Percentiles rank a stretch among this genome's conserved stretches.
phyloP scores from a whole-genome alignment of 2,113 vertebrate genomes.

The Telmatochromis sp. region DNA sequence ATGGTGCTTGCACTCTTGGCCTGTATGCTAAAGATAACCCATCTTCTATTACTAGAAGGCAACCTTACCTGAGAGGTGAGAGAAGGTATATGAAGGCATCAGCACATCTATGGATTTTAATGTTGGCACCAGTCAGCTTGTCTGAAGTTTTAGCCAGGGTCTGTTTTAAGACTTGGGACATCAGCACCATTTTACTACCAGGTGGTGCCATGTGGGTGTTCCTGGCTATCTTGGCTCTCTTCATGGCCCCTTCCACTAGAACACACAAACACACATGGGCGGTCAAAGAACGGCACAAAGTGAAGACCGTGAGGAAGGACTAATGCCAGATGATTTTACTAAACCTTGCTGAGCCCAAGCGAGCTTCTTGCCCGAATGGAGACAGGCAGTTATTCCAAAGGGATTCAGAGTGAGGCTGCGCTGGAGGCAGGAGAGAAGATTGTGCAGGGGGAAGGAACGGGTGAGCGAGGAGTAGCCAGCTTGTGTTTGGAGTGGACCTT shows the following conservation, averaged over 20 bases:
- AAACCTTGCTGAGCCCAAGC: conserved; percentile 92
- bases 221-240: conserved; percentile 85
- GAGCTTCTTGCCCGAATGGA: conserved; percentile 85
- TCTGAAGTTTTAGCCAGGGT: conserved; percentile 92
- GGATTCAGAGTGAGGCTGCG: conserved; percentile 77
- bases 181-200: conserved; percentile 82
- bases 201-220: conserved; percentile 76
- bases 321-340: not conserved
- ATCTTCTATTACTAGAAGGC: not conserved
- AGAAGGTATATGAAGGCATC: conserved; percentile 93
- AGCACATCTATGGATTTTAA: conserved; percentile 87
- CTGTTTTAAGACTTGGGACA: conserved; percentile 92
- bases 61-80: conserved; percentile 85
- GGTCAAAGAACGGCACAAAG: not conserved
- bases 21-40: not conserved
- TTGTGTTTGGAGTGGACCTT: conserved; percentile 69
- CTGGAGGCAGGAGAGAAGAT: conserved; percentile 81
- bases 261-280: not conserved
- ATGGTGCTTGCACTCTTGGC: not conserved
- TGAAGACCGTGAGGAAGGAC: not conserved
- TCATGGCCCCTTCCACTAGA: conserved; percentile 86
- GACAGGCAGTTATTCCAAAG: conserved; percentile 81
- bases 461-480: conserved; percentile 75
- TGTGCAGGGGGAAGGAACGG: conserved; percentile 75
- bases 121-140: conserved; percentile 80